Evolutionary conservation across 1,140 invertebrate genomes (phyloP).

Genomic region (Zophobas atratus): DNA sequence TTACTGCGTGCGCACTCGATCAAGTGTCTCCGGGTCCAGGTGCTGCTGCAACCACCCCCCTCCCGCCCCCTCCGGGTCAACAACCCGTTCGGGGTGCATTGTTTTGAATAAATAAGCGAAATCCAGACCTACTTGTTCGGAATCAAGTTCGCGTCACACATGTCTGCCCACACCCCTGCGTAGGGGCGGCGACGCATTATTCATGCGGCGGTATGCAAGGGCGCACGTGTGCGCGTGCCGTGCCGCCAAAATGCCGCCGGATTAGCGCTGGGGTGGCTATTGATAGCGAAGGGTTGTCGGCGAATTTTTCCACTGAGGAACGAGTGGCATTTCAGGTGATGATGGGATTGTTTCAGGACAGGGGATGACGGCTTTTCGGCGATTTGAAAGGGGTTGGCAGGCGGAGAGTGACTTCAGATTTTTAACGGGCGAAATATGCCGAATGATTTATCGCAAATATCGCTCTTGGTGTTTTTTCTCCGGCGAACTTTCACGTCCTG

Average conservation of each 20-base stretch:
- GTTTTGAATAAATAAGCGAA: constrained; percentile 19
- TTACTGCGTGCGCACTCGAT: neutral
- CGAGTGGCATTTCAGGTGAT: too few relatives aligned
- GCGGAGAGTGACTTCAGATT: too few relatives aligned
- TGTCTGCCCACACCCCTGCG: constrained; percentile 23
- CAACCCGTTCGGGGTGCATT: constrained; percentile 22
- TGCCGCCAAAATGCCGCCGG: constrained; percentile 31
- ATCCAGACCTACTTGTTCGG: constrained; percentile 11
- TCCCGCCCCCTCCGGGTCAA: neutral
- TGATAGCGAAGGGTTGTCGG: too few relatives aligned
- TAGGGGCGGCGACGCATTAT: constrained; percentile 13
- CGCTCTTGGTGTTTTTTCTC: too few relatives aligned
- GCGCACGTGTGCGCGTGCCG: constrained; percentile 32
- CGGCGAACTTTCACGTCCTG: too few relatives aligned
- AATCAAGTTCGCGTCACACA: constrained; percentile 5
- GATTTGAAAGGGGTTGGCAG: too few relatives aligned
- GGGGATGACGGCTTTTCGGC: too few relatives aligned
- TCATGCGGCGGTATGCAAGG: constrained; percentile 27
- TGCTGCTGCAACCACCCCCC: neutral
- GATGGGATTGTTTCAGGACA: too few relatives aligned
- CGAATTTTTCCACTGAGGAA: too few relatives aligned
- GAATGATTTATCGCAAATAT: too few relatives aligned
- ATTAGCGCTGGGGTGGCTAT: constrained; percentile 22
- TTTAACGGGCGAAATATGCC: too few relatives aligned
- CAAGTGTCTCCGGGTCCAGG: constrained; percentile 1